These are phyloP conservation scores for Dysmachus trigonus DNA, from an alignment of 2,888 invertebrate species.

Conservation along the genomic window DNA sequence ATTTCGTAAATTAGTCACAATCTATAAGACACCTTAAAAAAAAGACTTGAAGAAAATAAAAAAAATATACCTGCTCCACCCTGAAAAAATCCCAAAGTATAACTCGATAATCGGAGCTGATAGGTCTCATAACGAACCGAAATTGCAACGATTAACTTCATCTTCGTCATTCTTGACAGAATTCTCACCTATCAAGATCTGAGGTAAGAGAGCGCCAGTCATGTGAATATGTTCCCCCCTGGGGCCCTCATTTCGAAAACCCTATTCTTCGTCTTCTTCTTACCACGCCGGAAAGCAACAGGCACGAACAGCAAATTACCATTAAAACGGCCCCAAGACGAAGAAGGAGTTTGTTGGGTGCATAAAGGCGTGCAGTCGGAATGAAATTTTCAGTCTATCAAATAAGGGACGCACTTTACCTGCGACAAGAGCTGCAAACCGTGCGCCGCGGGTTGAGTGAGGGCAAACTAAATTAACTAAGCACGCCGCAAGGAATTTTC, in stretches of 20 bases:
- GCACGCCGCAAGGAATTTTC: not conserved
- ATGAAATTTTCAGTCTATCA: constrained; percentile 3
- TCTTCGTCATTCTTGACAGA: constrained; percentile 26
- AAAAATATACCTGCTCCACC: not conserved
- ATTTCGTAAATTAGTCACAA: not conserved
- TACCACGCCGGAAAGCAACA: not conserved
- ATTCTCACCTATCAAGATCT: constrained; percentile 19
- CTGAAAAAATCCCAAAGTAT: not conserved
- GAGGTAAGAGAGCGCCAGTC: not conserved
- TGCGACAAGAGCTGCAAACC: not conserved
- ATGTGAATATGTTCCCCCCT: not conserved
- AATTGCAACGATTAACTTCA: constrained; percentile 35
- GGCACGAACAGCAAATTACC: constrained; percentile 36
- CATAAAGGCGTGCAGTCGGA: not conserved
- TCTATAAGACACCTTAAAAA: not conserved
- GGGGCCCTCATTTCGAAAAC: not conserved
- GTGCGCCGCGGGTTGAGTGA: not conserved
- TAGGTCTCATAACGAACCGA: constrained; percentile 17
- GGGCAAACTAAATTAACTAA: constrained; percentile 12
- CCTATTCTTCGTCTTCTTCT: too few relatives aligned
- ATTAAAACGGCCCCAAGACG: not conserved
- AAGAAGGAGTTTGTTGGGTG: not conserved
- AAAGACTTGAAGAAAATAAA: not conserved
- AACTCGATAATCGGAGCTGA: constrained; percentile 26
- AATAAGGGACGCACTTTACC: constrained; percentile 3